phyloP scores from a whole-genome alignment of 1,140 invertebrate species.

The Drepana arcuata region DNA sequence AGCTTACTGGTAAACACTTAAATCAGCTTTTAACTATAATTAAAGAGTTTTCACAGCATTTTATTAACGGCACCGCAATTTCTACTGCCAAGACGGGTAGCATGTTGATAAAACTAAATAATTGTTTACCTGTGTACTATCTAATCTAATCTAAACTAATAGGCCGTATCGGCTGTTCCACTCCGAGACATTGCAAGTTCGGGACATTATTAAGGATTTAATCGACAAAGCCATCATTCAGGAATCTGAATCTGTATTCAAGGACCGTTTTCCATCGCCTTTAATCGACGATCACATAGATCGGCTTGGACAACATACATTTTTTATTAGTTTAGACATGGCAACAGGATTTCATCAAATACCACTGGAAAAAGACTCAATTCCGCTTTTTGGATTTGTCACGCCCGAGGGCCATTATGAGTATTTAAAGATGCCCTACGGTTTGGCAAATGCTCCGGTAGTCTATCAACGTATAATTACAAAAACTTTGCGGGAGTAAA shows the following conservation, averaged over 20 bases:
- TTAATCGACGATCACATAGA: neutral
- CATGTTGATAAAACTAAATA: slow-evolving; percentile 15
- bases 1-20: neutral
- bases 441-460: neutral
- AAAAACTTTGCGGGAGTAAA: neutral
- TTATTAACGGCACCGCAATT: slow-evolving; percentile 18
- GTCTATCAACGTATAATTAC: slow-evolving; percentile 7
- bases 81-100: slow-evolving; percentile 16
- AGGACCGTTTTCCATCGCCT: slow-evolving; percentile 24
- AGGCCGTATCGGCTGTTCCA: neutral
- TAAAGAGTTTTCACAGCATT: slow-evolving; percentile 10
- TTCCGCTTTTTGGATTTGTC: slow-evolving; percentile 1
- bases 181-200: slow-evolving; percentile 14
- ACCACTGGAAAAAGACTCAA: neutral
- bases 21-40: neutral
- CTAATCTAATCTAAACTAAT: no score
- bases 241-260: slow-evolving; percentile 29
- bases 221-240: slow-evolving; percentile 22
- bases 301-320: slow-evolving; percentile 2
- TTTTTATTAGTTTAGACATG: slow-evolving; percentile 10
- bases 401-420: slow-evolving; percentile 7
- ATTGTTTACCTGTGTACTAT: slow-evolving; percentile 11
- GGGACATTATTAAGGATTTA: slow-evolving; percentile 21
- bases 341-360: slow-evolving; percentile 9
- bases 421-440: slow-evolving; percentile 8